Evolutionary conservation across 1,140 invertebrate genomes (phyloP).

Genomic region (Drosophila persimilis): DNA sequence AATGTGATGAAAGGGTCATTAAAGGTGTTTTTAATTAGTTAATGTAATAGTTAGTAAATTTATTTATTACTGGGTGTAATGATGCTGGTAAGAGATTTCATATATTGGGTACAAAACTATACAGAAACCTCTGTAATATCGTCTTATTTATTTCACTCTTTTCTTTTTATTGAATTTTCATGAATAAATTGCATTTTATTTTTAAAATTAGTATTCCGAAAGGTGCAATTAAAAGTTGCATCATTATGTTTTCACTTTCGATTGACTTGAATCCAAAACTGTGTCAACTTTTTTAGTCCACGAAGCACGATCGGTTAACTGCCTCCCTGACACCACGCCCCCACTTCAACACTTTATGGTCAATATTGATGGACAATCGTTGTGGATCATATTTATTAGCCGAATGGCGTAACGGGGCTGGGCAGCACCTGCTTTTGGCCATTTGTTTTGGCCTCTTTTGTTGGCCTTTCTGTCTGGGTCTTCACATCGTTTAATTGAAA

Average conservation of each 20-base stretch:
- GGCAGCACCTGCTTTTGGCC: constrained; percentile 6
- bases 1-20: constrained; percentile 1
- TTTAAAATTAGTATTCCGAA: constrained; percentile 19
- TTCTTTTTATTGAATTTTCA: too few relatives aligned
- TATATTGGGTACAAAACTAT: too few relatives aligned
- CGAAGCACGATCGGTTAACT: background rate
- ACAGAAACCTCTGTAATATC: too few relatives aligned
- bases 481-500: constrained; percentile 43
- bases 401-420: constrained; percentile 26
- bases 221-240: constrained; percentile 1
- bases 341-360: constrained; percentile 35
- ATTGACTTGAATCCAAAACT: constrained; percentile 9
- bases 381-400: constrained; percentile 47
- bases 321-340: constrained; percentile 9
- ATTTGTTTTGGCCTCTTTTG: constrained; percentile 22
- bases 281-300: constrained; percentile 7
- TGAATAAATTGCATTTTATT: constrained; percentile 1
- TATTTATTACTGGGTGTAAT: too few relatives aligned
- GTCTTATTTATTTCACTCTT: too few relatives aligned
- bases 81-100: too few relatives aligned
- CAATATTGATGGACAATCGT: constrained; percentile 66
- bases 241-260: background rate
- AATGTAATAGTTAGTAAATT: too few relatives aligned
- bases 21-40: background rate
- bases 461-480: constrained; percentile 8